Evolutionary conservation across 2,888 invertebrate species (phyloP), one percentile per base, ranked within the genome.

Genomic region (Dryocosmus kuriphilus): DNA sequence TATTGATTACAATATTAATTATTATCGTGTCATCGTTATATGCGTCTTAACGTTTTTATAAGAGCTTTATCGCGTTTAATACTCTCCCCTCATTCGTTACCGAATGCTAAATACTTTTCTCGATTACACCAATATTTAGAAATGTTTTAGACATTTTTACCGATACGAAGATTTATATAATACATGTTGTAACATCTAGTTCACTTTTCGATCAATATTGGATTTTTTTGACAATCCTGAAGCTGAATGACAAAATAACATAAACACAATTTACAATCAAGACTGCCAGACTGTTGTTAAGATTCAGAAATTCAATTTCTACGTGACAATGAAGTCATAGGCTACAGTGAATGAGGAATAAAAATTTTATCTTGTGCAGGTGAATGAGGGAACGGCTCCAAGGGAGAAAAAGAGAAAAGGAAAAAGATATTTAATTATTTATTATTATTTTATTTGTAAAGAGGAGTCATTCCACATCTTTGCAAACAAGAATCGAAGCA

Each of bases 21-120:
- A 71, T 71, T 71, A 62, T 75, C 41, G 41, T 80, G 62, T 62
- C 61, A 62, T 71, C 67, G 74, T 65, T 77, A 57, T 51, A 67
- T 38, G 57, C 79, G 85, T 81, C 76, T 67, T 79, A 76, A 79
- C 77, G 80, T 81, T 83, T 85, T 85, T 81, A 81, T 87, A 84
- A 82, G 51, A 80, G 77, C 81, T 84, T 84, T 77, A 62, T 77
- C 38, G 60, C 24, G 27, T 65, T 46, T 77, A 75, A 78, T 63
- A 46, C 35, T 38, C 65, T 63, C 62, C 22, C 22, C 11, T 55
- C 62, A 57, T 61, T 62, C 65, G 38, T 67, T 77, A 77, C 65
- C 67, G n/a, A 67, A 75, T 67, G 60, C 55, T 65, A 38, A 55
- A 77, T 75, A 22, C 74, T 79, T 79, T 71, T 67, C 57, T 46